Conservation (phyloP, 2,888 invertebrate genomes). For the Pseudoips prasinana region DNA sequence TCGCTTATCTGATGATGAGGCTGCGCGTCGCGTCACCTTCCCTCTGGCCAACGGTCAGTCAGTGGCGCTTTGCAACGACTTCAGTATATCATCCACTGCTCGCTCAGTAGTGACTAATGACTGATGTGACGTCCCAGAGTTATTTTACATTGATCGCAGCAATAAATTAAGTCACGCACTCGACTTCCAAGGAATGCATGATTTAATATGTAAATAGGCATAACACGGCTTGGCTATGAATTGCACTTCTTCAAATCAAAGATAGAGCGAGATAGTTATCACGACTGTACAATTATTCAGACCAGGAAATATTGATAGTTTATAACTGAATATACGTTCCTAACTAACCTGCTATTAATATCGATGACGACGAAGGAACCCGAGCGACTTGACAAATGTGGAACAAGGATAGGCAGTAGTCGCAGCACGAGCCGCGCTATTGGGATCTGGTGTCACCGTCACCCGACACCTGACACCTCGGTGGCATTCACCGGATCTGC, state of each 20-base stretch:
- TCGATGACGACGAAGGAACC: slow-evolving; percentile 31
- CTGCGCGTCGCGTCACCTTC: slow-evolving; percentile 23
- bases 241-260: slow-evolving; percentile 48
- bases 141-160: slow-evolving; percentile 64
- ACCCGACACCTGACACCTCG: slow-evolving; percentile 69
- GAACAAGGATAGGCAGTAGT: slow-evolving; percentile 60
- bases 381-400: slow-evolving; percentile 29
- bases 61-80: neutral
- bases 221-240: slow-evolving; percentile 53
- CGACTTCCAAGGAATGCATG: slow-evolving; percentile 61
- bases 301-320: slow-evolving; percentile 2
- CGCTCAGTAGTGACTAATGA: slow-evolving; percentile 56
- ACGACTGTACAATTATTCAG: slow-evolving; percentile 19
- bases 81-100: slow-evolving; percentile 11
- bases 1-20: slow-evolving; percentile 74
- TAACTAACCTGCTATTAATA: slow-evolving; percentile 13
- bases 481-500: slow-evolving; percentile 64
- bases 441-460: slow-evolving; percentile 57
- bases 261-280: slow-evolving; percentile 28
- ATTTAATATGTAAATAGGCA: slow-evolving; percentile 63
- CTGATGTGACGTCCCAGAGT: slow-evolving; percentile 62
- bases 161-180: slow-evolving; percentile 71
- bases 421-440: slow-evolving; percentile 59
- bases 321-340: too few species aligned
- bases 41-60: slow-evolving; percentile 8